A percentile compares a stretch with the other conserved stretches of the same genome.
phyloP scores from a whole-genome alignment of 2,797 vertebrate genomes.

The Malacoctenus gilli region DNA sequence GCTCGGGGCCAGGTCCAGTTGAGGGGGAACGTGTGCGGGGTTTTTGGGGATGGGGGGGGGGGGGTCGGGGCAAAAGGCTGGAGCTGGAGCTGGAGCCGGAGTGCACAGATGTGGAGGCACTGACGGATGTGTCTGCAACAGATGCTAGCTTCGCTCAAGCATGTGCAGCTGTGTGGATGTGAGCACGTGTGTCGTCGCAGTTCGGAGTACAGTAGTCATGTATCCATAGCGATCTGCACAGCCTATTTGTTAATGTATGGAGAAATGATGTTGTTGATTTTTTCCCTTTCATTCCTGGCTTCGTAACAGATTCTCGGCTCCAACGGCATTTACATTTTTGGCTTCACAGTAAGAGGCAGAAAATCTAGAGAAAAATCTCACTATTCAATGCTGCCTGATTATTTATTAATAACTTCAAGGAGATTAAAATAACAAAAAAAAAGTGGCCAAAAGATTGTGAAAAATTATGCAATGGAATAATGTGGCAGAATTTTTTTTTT shows the following conservation, averaged over 20 bases:
- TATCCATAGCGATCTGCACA: constrained; percentile 8
- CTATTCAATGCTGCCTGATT: constrained; percentile 5
- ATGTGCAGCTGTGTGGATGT: constrained; percentile 68
- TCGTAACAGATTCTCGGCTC: constrained; percentile 7
- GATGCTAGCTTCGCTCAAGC: constrained; percentile 70
- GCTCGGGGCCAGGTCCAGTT: constrained; percentile 60
- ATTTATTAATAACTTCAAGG: constrained; percentile 21
- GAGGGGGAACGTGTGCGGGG: constrained; percentile 61
- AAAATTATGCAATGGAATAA: constrained; percentile 5
- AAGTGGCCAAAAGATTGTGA: neutral
- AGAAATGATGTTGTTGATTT: neutral
- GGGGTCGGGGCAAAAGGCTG: constrained; percentile 53
- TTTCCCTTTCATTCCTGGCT: constrained; percentile 2
- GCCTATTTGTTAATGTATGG: constrained; percentile 10
- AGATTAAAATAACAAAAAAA: constrained; percentile 26
- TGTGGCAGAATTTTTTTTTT: constrained; percentile 1
- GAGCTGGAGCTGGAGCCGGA: constrained; percentile 64
- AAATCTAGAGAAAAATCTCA: constrained; percentile 13
- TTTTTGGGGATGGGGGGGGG: no score
- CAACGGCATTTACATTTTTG: constrained; percentile 24
- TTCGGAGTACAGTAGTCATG: constrained; percentile 20
- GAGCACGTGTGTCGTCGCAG: constrained; percentile 47
- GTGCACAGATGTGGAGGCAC: constrained; percentile 79
- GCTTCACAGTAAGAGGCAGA: constrained; percentile 16
- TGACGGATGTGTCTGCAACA: constrained; percentile 79